These are phyloP conservation scores for Rhingia rostrata DNA, from an alignment of 2,888 invertebrate genomes.

Conservation along the genomic window DNA sequence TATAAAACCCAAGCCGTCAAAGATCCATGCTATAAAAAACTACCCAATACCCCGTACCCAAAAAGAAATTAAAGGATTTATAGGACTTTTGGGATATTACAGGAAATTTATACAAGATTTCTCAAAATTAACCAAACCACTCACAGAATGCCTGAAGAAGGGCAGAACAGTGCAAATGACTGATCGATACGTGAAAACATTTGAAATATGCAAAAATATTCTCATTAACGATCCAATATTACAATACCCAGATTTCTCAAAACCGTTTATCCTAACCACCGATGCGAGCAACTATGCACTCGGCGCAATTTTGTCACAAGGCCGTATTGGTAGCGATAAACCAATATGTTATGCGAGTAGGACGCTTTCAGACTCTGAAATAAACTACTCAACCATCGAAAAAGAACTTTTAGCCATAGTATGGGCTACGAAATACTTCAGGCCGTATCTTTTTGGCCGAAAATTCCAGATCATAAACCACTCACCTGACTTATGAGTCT, in stretches of 20 bases:
- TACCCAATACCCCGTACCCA: no score
- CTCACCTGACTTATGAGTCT: conserved; percentile 68
- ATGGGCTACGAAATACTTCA: not conserved
- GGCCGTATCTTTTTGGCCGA: no score
- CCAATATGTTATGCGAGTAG: conserved; percentile 76
- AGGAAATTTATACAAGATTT: not conserved
- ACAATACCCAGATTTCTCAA: no score
- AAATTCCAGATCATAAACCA: conserved; percentile 66
- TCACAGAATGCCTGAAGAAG: conserved; percentile 77
- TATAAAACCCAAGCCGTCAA: no score
- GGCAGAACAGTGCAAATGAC: no score
- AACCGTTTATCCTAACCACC: not conserved
- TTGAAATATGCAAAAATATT: no score
- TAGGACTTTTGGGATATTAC: not conserved
- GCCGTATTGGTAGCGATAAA: conserved; percentile 74
- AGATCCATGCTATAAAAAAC: no score
- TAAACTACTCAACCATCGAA: no score
- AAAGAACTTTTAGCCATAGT: no score
- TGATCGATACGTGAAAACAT: no score
- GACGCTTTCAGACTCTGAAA: conserved; percentile 69
- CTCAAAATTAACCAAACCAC: not conserved
- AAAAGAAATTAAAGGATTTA: conserved; percentile 1
- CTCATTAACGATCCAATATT: no score
- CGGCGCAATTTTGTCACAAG: conserved; percentile 77
- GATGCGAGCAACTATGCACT: conserved; percentile 63